Conservation (phyloP, 2,113 vertebrate species). For the Anolis sagrei region DNA sequence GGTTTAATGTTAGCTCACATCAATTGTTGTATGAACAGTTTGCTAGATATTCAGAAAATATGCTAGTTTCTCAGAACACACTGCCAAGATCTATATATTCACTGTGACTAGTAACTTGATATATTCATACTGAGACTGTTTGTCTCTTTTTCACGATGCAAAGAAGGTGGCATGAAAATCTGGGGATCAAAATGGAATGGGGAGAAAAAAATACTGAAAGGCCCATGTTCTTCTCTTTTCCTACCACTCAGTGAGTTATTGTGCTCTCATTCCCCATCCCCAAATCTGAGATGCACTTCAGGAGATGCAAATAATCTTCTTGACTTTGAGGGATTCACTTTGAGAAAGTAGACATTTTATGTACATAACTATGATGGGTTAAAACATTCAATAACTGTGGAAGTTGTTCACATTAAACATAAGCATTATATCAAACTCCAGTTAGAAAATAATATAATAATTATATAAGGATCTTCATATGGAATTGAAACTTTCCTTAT, state of each 20-base stretch:
- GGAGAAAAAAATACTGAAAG: neutral
- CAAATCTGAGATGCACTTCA: neutral
- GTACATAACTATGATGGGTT: neutral
- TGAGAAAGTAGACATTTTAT: neutral
- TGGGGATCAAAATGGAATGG: neutral
- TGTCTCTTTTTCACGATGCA: neutral
- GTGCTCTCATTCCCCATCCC: too few relatives aligned
- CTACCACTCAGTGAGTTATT: neutral
- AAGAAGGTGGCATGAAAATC: too few relatives aligned
- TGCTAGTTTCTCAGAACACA: neutral
- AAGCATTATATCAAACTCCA: neutral
- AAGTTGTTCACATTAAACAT: neutral
- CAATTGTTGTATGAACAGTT: constrained; percentile 11
- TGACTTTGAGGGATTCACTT: neutral
- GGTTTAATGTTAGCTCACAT: too few relatives aligned
- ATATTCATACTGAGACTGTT: neutral
- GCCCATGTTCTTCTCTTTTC: neutral
- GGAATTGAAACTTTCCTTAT: neutral
- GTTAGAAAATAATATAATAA: neutral
- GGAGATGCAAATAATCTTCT: neutral
- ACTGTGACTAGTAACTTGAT: too few relatives aligned
- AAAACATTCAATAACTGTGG: neutral
- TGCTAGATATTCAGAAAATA: neutral
- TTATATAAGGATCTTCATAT: constrained; percentile 2
- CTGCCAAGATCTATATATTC: neutral